Conservation (phyloP, 2,113 vertebrate genomes). For the Perognathus longimembris region DNA sequence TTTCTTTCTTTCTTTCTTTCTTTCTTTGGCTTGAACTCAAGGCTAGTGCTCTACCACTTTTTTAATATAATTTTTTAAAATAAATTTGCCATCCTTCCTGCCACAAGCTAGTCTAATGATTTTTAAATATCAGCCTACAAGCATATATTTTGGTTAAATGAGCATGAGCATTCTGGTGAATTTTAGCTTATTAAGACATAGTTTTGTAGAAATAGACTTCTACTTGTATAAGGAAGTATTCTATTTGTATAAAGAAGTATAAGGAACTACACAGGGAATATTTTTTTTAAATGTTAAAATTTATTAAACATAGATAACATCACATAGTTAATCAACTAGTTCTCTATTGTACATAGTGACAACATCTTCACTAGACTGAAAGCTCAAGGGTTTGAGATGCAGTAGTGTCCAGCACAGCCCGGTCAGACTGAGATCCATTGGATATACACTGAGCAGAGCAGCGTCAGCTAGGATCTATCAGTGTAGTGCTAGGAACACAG, state of each 20-base stretch:
- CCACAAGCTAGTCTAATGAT: neutral
- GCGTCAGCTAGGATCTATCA: neutral
- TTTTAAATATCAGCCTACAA: too few species aligned
- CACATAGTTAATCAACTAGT: constrained; percentile 74
- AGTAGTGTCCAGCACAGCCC: neutral
- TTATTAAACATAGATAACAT: constrained; percentile 79
- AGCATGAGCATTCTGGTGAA: too few species aligned
- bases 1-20: too few species aligned
- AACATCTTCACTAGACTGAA: constrained; percentile 61
- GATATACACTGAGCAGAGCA: constrained; percentile 54
- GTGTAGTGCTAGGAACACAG: neutral
- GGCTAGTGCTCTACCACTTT: too few species aligned
- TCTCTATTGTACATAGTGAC: constrained; percentile 62
- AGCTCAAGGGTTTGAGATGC: constrained; percentile 45
- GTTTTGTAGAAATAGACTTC: too few species aligned
- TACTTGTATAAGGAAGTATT: too few species aligned
- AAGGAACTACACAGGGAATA: too few species aligned
- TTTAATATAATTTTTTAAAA: constrained; percentile 36
- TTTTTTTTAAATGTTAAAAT: constrained; percentile 79
- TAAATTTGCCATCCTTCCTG: neutral
- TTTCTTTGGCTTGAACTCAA: too few species aligned
- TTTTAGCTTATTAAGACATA: too few species aligned
- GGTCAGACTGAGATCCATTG: neutral
- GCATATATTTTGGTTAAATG: too few species aligned
- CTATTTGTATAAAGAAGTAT: too few species aligned